Conservation (phyloP, 2,113 vertebrate species). For the Emydocephalus ijimae region DNA sequence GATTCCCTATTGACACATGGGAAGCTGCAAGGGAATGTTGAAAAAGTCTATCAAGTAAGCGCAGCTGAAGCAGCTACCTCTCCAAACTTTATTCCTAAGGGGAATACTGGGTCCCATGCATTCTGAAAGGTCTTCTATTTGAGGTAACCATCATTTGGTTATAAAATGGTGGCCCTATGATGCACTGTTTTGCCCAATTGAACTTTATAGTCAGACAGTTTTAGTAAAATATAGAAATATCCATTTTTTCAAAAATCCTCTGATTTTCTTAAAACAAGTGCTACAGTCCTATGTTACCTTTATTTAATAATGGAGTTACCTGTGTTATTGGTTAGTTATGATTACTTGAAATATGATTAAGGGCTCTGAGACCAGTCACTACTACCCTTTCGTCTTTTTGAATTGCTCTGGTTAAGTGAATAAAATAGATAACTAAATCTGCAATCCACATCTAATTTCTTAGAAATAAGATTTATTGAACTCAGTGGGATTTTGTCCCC, state of each 20-base stretch:
- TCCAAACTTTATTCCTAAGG: not conserved
- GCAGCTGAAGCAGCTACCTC: not conserved
- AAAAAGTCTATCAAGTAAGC: not conserved
- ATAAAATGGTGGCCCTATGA: not conserved
- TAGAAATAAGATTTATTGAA: not conserved
- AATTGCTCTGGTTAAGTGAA: not conserved
- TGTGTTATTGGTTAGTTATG: not conserved
- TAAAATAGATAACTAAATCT: not conserved
- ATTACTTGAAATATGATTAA: not conserved
- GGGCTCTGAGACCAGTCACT: not conserved
- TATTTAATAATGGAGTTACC: not conserved
- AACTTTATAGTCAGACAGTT: not conserved
- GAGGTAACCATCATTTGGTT: not conserved
- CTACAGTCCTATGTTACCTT: not conserved
- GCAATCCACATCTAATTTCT: not conserved
- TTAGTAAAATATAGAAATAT: not conserved
- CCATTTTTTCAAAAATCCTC: not conserved
- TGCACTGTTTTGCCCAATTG: not conserved
- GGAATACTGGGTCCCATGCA: not conserved
- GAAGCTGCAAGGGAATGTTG: not conserved
- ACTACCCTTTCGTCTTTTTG: not conserved
- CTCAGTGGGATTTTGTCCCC: not conserved
- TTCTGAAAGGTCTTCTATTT: not conserved
- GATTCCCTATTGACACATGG: not conserved
- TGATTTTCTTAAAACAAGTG: not conserved